A percentile compares a stretch with the other conserved stretches of the same genome.
phyloP scores from a whole-genome alignment of 37 sponge, comb jelly and placozoan genomes.

The Theonella swinhoei region DNA sequence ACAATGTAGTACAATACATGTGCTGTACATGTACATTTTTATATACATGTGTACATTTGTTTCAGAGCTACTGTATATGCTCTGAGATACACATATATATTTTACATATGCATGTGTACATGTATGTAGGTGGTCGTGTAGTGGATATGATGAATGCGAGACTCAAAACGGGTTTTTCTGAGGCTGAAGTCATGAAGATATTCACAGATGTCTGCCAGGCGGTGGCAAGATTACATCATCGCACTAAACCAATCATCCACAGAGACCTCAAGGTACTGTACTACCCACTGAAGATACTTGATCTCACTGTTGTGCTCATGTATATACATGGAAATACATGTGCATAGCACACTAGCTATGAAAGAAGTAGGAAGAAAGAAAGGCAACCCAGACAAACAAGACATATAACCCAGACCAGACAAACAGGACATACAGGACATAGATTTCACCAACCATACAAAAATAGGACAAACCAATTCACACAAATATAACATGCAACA shows the following conservation, averaged over 20 bases:
- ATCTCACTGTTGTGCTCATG: too few relatives aligned
- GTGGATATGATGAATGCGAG: slow-evolving; percentile 62
- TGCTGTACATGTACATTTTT: neutral
- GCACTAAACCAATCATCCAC: slow-evolving; percentile 81
- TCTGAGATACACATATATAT: neutral
- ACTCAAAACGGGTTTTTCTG: slow-evolving; percentile 37
- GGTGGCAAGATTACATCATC: slow-evolving; percentile 76
- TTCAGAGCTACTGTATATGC: neutral
- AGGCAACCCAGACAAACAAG: too few relatives aligned
- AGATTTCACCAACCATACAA: too few relatives aligned
- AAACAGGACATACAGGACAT: too few relatives aligned
- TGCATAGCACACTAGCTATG: too few relatives aligned
- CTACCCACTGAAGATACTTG: too few relatives aligned
- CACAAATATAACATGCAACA: too few relatives aligned
- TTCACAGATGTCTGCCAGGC: slow-evolving; percentile 75
- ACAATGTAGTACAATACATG: neutral
- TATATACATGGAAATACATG: too few relatives aligned
- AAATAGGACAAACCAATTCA: too few relatives aligned
- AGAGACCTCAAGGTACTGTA: slow-evolving; percentile 81
- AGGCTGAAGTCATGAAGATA: slow-evolving; percentile 62
- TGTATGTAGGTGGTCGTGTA: slow-evolving; percentile 12
- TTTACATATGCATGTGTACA: neutral
- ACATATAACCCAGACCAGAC: too few relatives aligned
- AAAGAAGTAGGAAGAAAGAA: too few relatives aligned
- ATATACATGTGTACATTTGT: neutral